phyloP scores from a whole-genome alignment of 2,797 vertebrate genomes.

The Danio choprae region DNA sequence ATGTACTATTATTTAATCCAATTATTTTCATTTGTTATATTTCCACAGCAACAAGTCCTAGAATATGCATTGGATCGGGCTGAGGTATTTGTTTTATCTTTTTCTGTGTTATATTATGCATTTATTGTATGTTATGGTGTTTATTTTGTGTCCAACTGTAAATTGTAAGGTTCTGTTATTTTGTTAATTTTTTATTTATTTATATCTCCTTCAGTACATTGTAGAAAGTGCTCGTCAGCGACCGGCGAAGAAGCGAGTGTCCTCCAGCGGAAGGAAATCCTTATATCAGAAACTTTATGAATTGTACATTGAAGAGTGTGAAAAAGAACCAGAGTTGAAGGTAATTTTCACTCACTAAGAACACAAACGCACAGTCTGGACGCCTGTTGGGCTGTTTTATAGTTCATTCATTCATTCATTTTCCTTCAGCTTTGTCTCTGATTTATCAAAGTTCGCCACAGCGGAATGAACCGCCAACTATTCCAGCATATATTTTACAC shows the following conservation, averaged over 20 bases:
- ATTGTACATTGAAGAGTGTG: conserved; percentile 98
- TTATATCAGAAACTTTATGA: conserved; percentile 99
- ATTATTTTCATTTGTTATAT: neutral
- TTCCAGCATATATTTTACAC: too few species aligned
- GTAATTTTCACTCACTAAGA: conserved; percentile 68
- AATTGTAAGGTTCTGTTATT: too few species aligned
- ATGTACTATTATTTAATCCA: too few species aligned
- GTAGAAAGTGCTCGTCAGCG: conserved; percentile 98
- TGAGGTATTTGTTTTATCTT: conserved; percentile 82
- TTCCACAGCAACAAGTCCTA: conserved; percentile 91
- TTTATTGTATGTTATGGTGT: too few species aligned
- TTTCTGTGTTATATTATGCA: neutral
- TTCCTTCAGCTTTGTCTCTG: too few species aligned
- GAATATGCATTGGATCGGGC: conserved; percentile 98
- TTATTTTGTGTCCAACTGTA: too few species aligned
- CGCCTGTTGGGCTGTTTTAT: neutral
- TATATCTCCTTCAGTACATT: conserved; percentile 85
- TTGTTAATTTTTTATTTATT: too few species aligned
- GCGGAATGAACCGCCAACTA: too few species aligned
- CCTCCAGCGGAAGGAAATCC: conserved; percentile 89
- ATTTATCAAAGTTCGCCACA: too few species aligned
- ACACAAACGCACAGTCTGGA: neutral
- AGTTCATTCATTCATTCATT: too few species aligned
- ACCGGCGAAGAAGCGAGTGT: conserved; percentile 91
- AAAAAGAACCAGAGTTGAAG: conserved; percentile 98